These are phyloP conservation scores for Parotia lawesii DNA, from an alignment of 2,113 vertebrate genomes.

Conservation along the genomic window DNA sequence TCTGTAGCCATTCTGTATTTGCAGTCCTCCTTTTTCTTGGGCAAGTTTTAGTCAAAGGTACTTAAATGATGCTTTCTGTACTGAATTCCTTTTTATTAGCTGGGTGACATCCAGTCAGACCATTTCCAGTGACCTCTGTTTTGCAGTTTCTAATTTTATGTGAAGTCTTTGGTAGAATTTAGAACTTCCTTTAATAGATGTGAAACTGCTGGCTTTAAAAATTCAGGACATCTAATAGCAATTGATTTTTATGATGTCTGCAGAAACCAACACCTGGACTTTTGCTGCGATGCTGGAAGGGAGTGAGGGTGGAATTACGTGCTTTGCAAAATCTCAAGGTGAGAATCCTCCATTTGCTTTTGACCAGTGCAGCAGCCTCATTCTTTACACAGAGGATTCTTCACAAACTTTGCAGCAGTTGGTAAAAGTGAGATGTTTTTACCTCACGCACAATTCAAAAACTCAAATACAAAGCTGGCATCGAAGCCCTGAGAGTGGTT, in stretches of 20 bases:
- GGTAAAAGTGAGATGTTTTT: background rate
- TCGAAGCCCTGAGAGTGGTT: background rate
- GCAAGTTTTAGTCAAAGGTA: background rate
- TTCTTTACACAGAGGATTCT: background rate
- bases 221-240: background rate
- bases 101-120: slow-evolving; percentile 7
- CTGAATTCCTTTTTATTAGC: background rate
- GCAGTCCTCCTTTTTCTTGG: background rate
- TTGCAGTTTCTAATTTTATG: slow-evolving; percentile 41
- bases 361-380: background rate
- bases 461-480: background rate
- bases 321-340: background rate
- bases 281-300: background rate
- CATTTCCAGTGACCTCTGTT: slow-evolving; percentile 7
- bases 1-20: background rate
- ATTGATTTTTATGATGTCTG: slow-evolving; percentile 28
- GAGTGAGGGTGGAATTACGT: background rate
- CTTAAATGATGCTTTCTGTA: background rate
- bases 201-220: slow-evolving; percentile 28
- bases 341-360: background rate
- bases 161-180: background rate
- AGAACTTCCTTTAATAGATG: slow-evolving; percentile 13
- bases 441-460: background rate
- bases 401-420: background rate
- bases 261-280: slow-evolving; percentile 8